phyloP scores from a whole-genome alignment of 1,140 invertebrate genomes.

The Sitobion miscanthi region DNA sequence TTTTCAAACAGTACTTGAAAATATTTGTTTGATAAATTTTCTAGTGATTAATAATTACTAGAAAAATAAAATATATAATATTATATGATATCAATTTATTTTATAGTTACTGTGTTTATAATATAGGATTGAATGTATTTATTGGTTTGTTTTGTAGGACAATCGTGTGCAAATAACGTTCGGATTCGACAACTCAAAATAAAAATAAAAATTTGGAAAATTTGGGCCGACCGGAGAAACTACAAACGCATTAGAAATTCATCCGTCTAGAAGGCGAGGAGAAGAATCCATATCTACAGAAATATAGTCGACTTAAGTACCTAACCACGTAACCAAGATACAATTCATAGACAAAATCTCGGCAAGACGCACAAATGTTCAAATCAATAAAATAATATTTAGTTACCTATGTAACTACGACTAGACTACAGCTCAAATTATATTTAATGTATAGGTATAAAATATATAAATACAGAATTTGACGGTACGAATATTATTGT shows the following conservation, averaged over 20 bases:
- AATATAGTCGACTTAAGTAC: not conserved
- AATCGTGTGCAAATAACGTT: no score
- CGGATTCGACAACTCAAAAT: not conserved
- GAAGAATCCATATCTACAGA: not conserved
- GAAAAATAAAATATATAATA: no score
- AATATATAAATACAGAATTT: not conserved
- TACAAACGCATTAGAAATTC: not conserved
- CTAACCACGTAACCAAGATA: not conserved
- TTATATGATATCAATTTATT: not conserved
- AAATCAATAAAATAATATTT: not conserved
- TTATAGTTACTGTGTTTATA: not conserved
- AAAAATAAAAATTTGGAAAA: not conserved
- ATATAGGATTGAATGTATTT: not conserved
- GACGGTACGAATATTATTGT: not conserved
- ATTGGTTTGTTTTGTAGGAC: not conserved
- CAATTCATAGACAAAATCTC: not conserved
- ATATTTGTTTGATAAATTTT: not conserved
- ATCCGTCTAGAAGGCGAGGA: not conserved
- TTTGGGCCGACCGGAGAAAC: not conserved
- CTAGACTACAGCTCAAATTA: not conserved
- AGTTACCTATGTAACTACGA: not conserved
- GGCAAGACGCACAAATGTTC: not conserved
- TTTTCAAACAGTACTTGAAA: not conserved
- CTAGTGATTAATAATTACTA: no score
- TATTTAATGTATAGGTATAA: not conserved